Evolutionary conservation across 2,888 invertebrate genomes (phyloP), one percentile per base, ranked within the genome.

Genomic region (Timema podura): DNA sequence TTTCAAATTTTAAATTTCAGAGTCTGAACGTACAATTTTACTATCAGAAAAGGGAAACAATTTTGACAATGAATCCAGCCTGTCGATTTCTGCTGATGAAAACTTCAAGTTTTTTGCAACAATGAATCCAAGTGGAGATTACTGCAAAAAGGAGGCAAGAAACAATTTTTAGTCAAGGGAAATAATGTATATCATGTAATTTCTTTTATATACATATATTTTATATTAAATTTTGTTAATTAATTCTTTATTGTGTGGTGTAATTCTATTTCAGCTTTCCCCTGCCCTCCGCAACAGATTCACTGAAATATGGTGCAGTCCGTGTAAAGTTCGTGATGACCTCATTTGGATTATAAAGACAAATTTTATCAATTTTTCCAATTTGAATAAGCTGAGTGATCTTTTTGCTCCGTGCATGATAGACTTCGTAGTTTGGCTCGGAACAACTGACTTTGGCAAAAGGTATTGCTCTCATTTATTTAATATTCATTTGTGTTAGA

Each of bases 71-170:
- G 84, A 85, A 48, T 78, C 77, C 10, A 76, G 76, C 2, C 77
- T 79, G 49, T 76, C 79, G 3, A 85, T 91, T 59, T 86, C 88
- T 0, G 91, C 92, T 0, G 77, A 85, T 70, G 80, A 87, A 7
- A 86, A 88, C 10, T 99, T 99, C 79, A 90, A 93, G 76, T 93
- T 99, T 77, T 87, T 98, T 71, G 96, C 95, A 2, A 99, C 99
- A 0, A 99, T 99, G 99, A 99, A 99, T 84, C 99, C 99, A 8
- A 98, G 98, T 11, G 98, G 98, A 0, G 99, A 99, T 84, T 99
- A 94, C 80, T 99, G 99, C 5, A 99, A 99, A 80, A 99, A 99
- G 80, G 99, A 99, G 82, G 86, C 86, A 75, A 71, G 68, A 8
- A 65, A 47, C n/a, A n/a, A n/a, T n/a, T n/a, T n/a, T n/a, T n/a